Evolutionary conservation across 2,113 vertebrate species (phyloP), one percentile per base, ranked within the genome.

Genomic region (Pampusana beccarii): DNA sequence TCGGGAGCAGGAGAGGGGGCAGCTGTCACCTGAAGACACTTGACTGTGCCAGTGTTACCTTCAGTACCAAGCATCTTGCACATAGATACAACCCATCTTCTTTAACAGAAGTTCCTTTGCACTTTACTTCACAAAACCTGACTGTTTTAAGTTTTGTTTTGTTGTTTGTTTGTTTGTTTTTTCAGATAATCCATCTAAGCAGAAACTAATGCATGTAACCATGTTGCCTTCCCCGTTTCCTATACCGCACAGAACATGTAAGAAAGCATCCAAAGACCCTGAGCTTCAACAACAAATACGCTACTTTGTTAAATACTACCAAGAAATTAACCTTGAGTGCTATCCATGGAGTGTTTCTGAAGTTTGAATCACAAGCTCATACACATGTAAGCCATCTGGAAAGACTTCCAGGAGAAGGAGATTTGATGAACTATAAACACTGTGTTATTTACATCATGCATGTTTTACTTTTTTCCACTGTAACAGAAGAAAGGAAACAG

Each of bases 361-460:
- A 90, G 62, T 90, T 50, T 73, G 44, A 88, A n/a, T 74, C 90
- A 44, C 23, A 13, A 70, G 58, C 83, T 62, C 56, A n/a, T 38
- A 60, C 75, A 92, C 75, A 88, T 67, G 75, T 54, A 69, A 88
- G 48, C 79, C 88, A 93, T 96, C 82, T 95, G 93, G 88, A 94
- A 96, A 57, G 40, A 44, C 36, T 95, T 88, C 33, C 29, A 83
- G 64, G 82, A 83, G 82, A 89, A 67, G 62, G 90, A 93, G 75
- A 84, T 79, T 67, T 67, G 40, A 81, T 88, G 60, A 86, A 84
- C 81, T 79, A 34, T 75, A 90, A 95, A 95, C 77, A 75, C 56
- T 17, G 19, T 50, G 38, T 85, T 92, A 78, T 71, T 96, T 93
- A 86, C 60, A 88, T 81, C 69, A 65, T n/a, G 48, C 46, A 6